Base-by-base conservation (phyloP, 2,113 vertebrate species). In the Struthidea cinerea region DNA sequence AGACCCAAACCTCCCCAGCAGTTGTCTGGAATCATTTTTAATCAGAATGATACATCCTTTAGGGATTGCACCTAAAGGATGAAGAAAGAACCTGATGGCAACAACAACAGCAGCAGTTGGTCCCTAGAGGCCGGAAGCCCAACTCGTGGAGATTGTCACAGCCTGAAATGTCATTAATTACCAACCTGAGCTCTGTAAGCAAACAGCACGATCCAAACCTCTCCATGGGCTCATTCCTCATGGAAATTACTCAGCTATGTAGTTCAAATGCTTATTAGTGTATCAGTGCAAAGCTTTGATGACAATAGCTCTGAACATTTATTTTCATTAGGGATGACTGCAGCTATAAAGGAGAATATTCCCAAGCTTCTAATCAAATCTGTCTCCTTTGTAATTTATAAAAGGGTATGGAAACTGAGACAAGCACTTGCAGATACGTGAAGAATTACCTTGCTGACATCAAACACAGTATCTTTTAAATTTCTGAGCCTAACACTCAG, bases 231-330 rank as follows among this genome's bases (percentile, higher is more conserved):
- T 89, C 84, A 75, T 84, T 87, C 81, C 91, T 79, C 77, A 32
- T 21, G 39, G 8, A 46, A 88, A 77, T 89, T 84, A 94, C 70
- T 64, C 27, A 42, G 87, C 92, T 87, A 80, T 28, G 47, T 3
- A 87, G 75, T 27, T 68, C 78, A 92, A 96, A 80, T n/a, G 68
- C 90, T 94, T 92, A 70, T 92, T 94, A 87, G 76, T 32, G 64
- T 59, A 63, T 46, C 64, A 35, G 37, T 28, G 78, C 76, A 87
- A 78, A 90, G 65, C 65, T 84, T 65, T 71, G 74, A 55, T 92
- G 88, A 83, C 88, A 94, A 89, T 68, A 70, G 33, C 41, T 60
- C 91, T 27, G 44, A 93, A 84, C 26, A 4, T 52, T 67, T 87
- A 37, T 77, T 88, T 89, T 96, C 92, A 67, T 83, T 69, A 94